Evolutionary conservation across 2,797 vertebrate species (phyloP), one percentile per base, ranked within the genome.

Genomic region (Pseudopleuronectes americanus): DNA sequence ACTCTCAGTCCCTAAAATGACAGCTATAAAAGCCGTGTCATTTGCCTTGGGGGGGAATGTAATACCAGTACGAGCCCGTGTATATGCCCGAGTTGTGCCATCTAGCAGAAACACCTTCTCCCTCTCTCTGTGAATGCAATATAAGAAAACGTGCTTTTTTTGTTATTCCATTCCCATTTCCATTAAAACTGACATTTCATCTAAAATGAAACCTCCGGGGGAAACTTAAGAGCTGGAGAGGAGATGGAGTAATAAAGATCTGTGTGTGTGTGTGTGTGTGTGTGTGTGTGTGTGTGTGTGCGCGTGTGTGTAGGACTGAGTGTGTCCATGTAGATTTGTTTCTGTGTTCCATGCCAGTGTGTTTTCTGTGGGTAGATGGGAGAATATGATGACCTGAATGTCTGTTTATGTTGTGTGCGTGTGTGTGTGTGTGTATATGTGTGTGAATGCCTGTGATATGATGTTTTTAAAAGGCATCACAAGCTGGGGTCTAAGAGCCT

Each of bases 161-260:
- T 93, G 92, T 93, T 93, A 93, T 94, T 94, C 94, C 91, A 93
- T 95, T 94, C 88, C 90, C 89, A 94, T 94, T 93, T 92, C 95
- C 94, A 94, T 96, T 95, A 96, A 96, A 94, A 94, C 89, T 96
- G 95, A 95, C 93, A 93, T 94, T 95, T 94, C 89, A 94, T 96
- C 94, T 93, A 94, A 94, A 95, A 86, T 87, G 92, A 93, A 92
- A 88, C 95, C 95, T 94, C 80, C 52, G 90, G 96, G 94, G 92
- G 71, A 84, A 92, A 93, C 80, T 92, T 92, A 89, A 93, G 82
- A 93, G 91, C 82, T 80, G 87, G 79, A 84, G 88, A 92, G 79
- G 88, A 92, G 83, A 89, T 91, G 91, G 90, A 80, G 90, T 85
- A 90, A 48, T 72, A 86, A 69, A 77, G 74, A 85, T 84, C 67